Evolutionary conservation across 1,140 invertebrate species (phyloP).

Genomic region (Chymomyza costata): DNA sequence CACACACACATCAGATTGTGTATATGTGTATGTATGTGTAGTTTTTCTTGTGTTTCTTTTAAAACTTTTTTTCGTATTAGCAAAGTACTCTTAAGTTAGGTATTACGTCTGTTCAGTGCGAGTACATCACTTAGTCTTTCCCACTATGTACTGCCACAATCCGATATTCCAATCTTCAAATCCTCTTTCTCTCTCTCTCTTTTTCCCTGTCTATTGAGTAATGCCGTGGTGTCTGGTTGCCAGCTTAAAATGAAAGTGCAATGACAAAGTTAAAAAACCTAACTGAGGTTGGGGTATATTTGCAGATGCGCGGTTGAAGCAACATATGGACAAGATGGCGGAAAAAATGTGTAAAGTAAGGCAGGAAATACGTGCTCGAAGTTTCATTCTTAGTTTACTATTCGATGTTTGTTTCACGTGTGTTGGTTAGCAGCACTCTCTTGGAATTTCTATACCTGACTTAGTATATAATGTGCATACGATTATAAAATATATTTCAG

Average conservation of each 20-base stretch:
- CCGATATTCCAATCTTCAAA: no score
- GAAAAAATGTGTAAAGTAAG: slow-evolving; percentile 47
- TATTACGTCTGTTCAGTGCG: slow-evolving; percentile 61
- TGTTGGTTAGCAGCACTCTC: no score
- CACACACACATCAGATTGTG: no score
- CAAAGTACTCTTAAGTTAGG: slow-evolving; percentile 65
- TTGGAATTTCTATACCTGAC: no score
- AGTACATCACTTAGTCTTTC: slow-evolving; percentile 5
- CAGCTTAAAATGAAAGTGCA: slow-evolving; percentile 67
- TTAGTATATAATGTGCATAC: no score
- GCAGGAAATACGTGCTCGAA: slow-evolving; percentile 52
- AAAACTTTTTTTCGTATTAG: slow-evolving; percentile 44
- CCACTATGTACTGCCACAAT: neutral
- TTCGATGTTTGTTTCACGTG: no score
- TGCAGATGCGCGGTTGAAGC: slow-evolving; percentile 47
- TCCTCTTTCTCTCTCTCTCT: no score
- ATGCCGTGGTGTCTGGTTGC: slow-evolving; percentile 12
- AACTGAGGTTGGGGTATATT: slow-evolving; percentile 16
- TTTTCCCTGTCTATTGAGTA: slow-evolving; percentile 14
- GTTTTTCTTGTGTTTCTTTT: slow-evolving; percentile 33
- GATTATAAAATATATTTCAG: no score
- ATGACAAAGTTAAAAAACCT: slow-evolving; percentile 65
- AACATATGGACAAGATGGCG: slow-evolving; percentile 34
- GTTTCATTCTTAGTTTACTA: no score
- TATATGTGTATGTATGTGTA: no score